These are phyloP conservation scores for Hormiphora californensis DNA, from an alignment of 37 sponge, comb jelly and placozoan species.

Conservation along the genomic window DNA sequence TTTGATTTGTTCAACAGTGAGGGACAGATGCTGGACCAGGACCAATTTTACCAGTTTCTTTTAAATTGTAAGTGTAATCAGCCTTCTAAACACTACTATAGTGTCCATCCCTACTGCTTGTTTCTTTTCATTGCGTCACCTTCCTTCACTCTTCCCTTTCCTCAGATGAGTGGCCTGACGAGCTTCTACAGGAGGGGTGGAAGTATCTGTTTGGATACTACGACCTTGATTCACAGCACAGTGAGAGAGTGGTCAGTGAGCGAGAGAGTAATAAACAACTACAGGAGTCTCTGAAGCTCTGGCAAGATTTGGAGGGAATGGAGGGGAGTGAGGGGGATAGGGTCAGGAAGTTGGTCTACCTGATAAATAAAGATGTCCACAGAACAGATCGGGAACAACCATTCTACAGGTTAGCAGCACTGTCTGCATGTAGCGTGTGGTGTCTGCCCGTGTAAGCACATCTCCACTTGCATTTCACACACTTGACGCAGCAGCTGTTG, in stretches of 20 bases:
- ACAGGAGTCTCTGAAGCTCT: background rate
- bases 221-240: background rate
- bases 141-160: background rate
- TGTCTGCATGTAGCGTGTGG: no score
- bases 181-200: slow-evolving; percentile 17
- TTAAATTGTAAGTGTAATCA: slow-evolving; percentile 12
- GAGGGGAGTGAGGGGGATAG: background rate
- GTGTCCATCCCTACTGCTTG: background rate
- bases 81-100: background rate
- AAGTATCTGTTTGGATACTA: slow-evolving; percentile 1
- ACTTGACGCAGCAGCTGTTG: no score
- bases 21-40: slow-evolving; percentile 13
- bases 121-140: background rate
- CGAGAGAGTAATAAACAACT: background rate
- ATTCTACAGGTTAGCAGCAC: slow-evolving; percentile 19
- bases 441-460: no score
- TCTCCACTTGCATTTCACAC: no score
- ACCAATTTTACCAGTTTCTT: background rate
- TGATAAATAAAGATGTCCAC: slow-evolving; percentile 16
- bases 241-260: background rate
- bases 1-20: slow-evolving; percentile 29
- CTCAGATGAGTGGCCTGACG: slow-evolving; percentile 13
- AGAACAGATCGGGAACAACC: slow-evolving; percentile 17
- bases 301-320: background rate
- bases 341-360: slow-evolving; percentile 7